A percentile compares a stretch with the other conserved stretches of the same genome.
Conservation (phyloP, 2,888 invertebrate species). For the Metalampra italica region DNA sequence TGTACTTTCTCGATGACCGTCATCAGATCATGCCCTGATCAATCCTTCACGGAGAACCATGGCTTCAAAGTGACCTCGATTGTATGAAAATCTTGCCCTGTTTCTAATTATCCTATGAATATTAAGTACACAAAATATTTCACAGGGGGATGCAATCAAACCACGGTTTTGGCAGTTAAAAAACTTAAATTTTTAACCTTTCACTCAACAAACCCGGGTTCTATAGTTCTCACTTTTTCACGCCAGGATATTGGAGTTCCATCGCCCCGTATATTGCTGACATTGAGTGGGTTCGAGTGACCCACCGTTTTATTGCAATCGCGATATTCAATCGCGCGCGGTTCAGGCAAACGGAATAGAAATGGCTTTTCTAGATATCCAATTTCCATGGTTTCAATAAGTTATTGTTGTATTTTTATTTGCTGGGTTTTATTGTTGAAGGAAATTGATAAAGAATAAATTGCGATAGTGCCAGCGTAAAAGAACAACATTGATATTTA, state of each 20-base stretch:
- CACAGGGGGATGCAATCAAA: constrained; percentile 8
- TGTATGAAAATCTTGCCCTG: too few species aligned
- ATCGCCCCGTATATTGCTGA: constrained; percentile 3
- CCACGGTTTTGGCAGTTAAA: neutral
- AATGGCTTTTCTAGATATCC: constrained; percentile 1
- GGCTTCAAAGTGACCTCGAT: too few species aligned
- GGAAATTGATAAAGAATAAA: too few species aligned
- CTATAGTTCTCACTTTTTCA: neutral
- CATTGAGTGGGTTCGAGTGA: constrained; percentile 6
- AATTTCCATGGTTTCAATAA: constrained; percentile 2
- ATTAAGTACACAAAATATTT: too few species aligned
- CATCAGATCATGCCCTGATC: too few species aligned
- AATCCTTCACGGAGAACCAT: too few species aligned
- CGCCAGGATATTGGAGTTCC: neutral
- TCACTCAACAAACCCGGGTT: neutral
- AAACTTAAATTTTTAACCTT: too few species aligned
- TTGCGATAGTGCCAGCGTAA: too few species aligned
- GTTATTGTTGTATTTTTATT: neutral
- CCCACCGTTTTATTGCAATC: constrained; percentile 9
- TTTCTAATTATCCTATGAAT: too few species aligned
- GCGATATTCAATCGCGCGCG: constrained; percentile 8
- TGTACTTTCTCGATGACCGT: too few species aligned
- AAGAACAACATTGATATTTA: too few species aligned
- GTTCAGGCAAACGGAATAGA: neutral
- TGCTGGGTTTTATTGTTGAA: neutral